Conservation (phyloP, 2,888 invertebrate genomes). For the Agapostemon virescens region DNA sequence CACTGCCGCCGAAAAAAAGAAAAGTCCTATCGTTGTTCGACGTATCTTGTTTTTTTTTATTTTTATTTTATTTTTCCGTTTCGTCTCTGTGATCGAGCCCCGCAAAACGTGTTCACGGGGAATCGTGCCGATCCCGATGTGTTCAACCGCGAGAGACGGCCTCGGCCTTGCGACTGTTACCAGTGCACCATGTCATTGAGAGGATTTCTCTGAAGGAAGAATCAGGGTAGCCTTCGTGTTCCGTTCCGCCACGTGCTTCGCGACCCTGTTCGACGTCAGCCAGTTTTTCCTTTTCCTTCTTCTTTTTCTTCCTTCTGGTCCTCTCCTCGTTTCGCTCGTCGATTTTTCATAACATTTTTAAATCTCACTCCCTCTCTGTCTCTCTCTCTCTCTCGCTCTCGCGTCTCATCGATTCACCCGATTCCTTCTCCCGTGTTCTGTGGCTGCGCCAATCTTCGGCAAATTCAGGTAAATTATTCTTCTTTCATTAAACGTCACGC, state of each 20-base stretch:
- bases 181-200: conserved; percentile 37
- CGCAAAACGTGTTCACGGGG: conserved; percentile 13
- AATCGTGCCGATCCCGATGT: conserved; percentile 27
- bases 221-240: conserved; percentile 7
- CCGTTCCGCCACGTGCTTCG: conserved; percentile 35
- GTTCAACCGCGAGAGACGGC: conserved; percentile 40
- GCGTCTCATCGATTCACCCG: not conserved
- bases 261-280: not conserved
- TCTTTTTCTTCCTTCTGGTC: not conserved
- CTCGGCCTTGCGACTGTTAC: conserved; percentile 50
- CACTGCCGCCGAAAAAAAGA: not conserved
- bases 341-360: not conserved
- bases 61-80: not conserved
- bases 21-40: conserved; percentile 1
- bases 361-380: too few species aligned
- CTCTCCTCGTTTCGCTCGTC: not conserved
- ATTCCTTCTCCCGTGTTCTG: not conserved
- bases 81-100: not conserved
- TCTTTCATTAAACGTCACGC: not conserved
- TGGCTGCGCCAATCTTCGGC: not conserved
- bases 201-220: conserved; percentile 23
- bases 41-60: not conserved
- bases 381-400: too few species aligned
- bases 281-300: not conserved
- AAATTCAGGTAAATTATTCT: conserved; percentile 13